These are phyloP conservation scores for Sebastes umbrosus DNA, from an alignment of 2,797 vertebrate genomes.

Conservation along the genomic window DNA sequence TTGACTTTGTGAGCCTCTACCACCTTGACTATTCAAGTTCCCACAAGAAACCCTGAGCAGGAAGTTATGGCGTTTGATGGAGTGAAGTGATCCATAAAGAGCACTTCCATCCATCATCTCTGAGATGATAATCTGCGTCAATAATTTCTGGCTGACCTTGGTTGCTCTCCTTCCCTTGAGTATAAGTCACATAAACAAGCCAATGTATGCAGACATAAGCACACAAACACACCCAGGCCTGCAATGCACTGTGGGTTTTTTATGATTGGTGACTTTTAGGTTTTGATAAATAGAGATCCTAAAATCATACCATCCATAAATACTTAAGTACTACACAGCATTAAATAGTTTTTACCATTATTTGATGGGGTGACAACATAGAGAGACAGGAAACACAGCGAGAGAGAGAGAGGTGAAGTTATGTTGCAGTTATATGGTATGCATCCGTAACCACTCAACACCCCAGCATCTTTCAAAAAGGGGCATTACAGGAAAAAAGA, in stretches of 20 bases:
- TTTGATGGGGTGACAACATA: not conserved
- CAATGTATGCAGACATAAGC: not conserved
- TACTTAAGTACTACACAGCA: not conserved
- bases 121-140: conserved; percentile 34
- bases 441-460: not conserved
- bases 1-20: not conserved
- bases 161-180: not conserved
- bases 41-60: not conserved
- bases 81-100: conserved; percentile 42
- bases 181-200: conserved; percentile 6
- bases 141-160: conserved; percentile 43
- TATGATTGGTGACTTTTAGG: not conserved
- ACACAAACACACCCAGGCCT: not conserved
- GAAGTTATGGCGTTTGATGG: conserved; percentile 5
- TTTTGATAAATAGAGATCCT: not conserved
- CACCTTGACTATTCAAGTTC: not conserved
- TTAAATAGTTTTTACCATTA: not conserved
- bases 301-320: not conserved
- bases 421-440: not conserved
- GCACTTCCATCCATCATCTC: conserved; percentile 47
- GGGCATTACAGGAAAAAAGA: too few species aligned
- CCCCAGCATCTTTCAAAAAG: too few species aligned
- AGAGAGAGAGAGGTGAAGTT: not conserved
- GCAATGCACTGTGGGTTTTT: not conserved
- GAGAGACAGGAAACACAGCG: not conserved